These are phyloP conservation scores for Rhynchonycteris naso DNA, from an alignment of 2,797 vertebrate species.

Conservation along the genomic window DNA sequence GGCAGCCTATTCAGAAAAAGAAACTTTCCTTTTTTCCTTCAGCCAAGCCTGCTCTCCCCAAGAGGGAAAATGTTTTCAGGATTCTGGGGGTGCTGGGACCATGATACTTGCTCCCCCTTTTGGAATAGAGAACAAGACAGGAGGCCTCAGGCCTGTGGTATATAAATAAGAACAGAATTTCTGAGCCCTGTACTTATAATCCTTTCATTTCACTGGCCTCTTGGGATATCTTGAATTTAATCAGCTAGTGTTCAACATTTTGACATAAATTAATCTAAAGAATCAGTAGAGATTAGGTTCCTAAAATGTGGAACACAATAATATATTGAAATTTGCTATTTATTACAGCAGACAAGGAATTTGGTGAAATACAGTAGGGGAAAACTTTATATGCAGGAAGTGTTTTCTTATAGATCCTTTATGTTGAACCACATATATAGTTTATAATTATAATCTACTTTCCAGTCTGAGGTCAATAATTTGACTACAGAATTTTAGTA, in stretches of 20 bases:
- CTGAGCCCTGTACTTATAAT: background rate
- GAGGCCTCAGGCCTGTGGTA: background rate
- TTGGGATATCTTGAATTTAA: slow-evolving; percentile 15
- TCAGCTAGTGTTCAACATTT: background rate
- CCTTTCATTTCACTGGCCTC: slow-evolving; percentile 47
- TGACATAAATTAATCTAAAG: slow-evolving; percentile 29
- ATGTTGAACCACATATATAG: background rate
- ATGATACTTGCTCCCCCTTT: slow-evolving; percentile 24
- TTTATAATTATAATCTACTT: background rate
- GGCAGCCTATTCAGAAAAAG: background rate
- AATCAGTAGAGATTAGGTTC: background rate
- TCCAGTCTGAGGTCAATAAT: background rate
- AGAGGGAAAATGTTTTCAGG: background rate
- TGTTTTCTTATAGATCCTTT: background rate
- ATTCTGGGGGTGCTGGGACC: background rate
- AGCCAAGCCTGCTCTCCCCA: background rate
- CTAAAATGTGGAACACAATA: background rate
- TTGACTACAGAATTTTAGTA: background rate
- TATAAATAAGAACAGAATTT: background rate
- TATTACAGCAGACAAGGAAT: background rate
- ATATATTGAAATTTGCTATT: background rate
- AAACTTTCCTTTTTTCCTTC: background rate
- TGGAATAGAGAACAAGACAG: slow-evolving; percentile 32
- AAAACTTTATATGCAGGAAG: background rate
- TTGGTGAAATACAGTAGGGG: background rate